Percentiles rank a stretch among this genome's conserved stretches.
Conservation (phyloP, 1,140 invertebrate species). For the Drosophila guanche region DNA sequence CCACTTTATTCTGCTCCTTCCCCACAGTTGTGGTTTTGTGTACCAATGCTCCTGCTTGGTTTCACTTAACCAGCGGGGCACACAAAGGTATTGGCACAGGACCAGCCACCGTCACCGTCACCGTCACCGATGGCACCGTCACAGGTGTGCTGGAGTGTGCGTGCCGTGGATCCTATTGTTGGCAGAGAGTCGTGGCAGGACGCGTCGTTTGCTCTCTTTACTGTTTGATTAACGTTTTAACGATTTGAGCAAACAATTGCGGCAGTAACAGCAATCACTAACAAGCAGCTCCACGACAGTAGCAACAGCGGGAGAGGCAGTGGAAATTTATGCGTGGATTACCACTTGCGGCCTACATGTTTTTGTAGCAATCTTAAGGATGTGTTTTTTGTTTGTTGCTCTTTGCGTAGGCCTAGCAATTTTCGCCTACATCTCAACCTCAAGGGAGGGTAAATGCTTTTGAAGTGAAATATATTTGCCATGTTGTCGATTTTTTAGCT, state of each 20-base stretch:
- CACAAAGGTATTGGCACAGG: slow-evolving; percentile 26
- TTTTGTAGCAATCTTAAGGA: slow-evolving; percentile 31
- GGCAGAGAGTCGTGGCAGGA: slow-evolving; percentile 28
- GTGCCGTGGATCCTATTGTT: slow-evolving; percentile 53
- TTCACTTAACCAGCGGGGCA: slow-evolving; percentile 60
- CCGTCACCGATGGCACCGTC: not conserved
- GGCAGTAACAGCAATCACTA: slow-evolving; percentile 57
- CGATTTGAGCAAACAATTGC: slow-evolving; percentile 78
- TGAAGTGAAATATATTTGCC: slow-evolving; percentile 36
- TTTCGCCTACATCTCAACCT: slow-evolving; percentile 29
- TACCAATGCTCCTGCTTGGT: slow-evolving; percentile 40
- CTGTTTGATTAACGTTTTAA: slow-evolving; percentile 80
- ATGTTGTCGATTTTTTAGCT: slow-evolving; percentile 5
- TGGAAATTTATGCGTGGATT: slow-evolving; percentile 30
- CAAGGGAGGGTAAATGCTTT: slow-evolving; percentile 27
- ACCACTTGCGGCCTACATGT: slow-evolving; percentile 41
- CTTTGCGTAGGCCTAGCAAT: slow-evolving; percentile 32
- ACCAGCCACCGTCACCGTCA: not conserved
- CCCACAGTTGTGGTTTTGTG: slow-evolving; percentile 37
- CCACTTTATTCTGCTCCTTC: slow-evolving; percentile 1
- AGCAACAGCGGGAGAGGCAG: not conserved
- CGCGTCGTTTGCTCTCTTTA: slow-evolving; percentile 72
- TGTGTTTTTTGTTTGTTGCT: slow-evolving; percentile 23
- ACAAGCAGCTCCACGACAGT: slow-evolving; percentile 25
- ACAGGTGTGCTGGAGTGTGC: slow-evolving; percentile 1